These are phyloP conservation scores for Platycheirus rosarum DNA, from an alignment of 2,888 invertebrate genomes.

Conservation along the genomic window DNA sequence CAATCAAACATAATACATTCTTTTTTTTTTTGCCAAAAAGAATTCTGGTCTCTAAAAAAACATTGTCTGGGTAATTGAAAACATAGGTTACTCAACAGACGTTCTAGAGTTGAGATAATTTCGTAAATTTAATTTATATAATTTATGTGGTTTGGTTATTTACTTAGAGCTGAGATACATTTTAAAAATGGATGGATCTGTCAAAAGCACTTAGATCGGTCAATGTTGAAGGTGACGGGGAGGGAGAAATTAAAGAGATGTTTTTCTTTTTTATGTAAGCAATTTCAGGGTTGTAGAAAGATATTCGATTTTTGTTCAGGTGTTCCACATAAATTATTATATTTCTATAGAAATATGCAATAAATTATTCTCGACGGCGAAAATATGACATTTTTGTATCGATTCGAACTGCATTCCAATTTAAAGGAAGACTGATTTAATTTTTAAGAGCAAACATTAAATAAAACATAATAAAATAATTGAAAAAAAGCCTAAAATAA, in stretches of 20 bases:
- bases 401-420: too few relatives aligned
- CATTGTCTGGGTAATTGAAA: slow-evolving; percentile 51
- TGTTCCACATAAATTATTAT: too few relatives aligned
- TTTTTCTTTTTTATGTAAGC: neutral
- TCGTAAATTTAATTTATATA: slow-evolving; percentile 20
- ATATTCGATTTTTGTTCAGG: neutral
- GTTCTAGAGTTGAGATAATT: slow-evolving; percentile 16
- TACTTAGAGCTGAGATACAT: slow-evolving; percentile 9
- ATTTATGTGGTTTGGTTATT: too few relatives aligned
- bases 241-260: neutral
- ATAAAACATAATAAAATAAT: too few relatives aligned
- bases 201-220: neutral
- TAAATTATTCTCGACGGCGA: too few relatives aligned
- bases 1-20: slow-evolving; percentile 63
- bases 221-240: neutral
- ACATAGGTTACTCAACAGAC: neutral
- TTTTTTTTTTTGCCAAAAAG: slow-evolving; percentile 2
- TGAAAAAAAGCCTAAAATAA: too few relatives aligned
- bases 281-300: neutral
- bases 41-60: slow-evolving; percentile 9
- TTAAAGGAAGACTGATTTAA: too few relatives aligned
- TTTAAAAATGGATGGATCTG: neutral
- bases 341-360: too few relatives aligned
- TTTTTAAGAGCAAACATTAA: too few relatives aligned
- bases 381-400: too few relatives aligned